Evolutionary conservation across 2,888 invertebrate species (phyloP), one percentile per base, ranked within the genome.

Genomic region (Agrilus cyanescens): DNA sequence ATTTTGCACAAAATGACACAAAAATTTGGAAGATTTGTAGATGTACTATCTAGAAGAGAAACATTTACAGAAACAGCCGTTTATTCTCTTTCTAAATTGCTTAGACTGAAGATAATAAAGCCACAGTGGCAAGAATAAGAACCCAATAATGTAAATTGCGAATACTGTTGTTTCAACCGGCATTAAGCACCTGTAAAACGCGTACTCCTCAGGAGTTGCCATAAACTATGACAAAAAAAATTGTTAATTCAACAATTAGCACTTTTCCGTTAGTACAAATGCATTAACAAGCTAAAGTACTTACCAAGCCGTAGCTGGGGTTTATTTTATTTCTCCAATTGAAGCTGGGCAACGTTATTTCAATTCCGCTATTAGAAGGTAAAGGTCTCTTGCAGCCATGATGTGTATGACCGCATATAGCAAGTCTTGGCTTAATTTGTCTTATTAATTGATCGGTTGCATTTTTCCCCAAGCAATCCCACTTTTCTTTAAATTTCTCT

Each of bases 301-400:
- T 73, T 68, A 93, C 94, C 75, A 95, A 69, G 57, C 90, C 75
- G 70, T 90, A 93, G 55, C 86, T 87, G 0, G 96, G 96, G 63
- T 87, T 85, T 54, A 83, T 71, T 62, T 86, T 85, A 67, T 97
- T 94, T 45, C 96, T 74, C 96, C 96, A 97, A 59, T 85, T 95
- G 58, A 95, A 96, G 4, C 96, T 96, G 0, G 96, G 82, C 7
- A 96, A 77, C 1, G 94, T 94, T 54, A 81, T 78, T 62, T 88
- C 87, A 30, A 73, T 54, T 63, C 73, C 80, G 60, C 54, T 73
- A 54, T 65, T 71, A 59, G 50, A 66, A 61, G 50, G 68, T 52
- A 61, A 70, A 20, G 65, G 58, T 49, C 59, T 63, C 34, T 78
- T 76, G 61, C 97, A 97, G 43, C 87, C 88, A 62, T 93, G 85